Evolutionary conservation across 2,797 vertebrate genomes (phyloP).

Genomic region (Percopsis omiscomaycus): DNA sequence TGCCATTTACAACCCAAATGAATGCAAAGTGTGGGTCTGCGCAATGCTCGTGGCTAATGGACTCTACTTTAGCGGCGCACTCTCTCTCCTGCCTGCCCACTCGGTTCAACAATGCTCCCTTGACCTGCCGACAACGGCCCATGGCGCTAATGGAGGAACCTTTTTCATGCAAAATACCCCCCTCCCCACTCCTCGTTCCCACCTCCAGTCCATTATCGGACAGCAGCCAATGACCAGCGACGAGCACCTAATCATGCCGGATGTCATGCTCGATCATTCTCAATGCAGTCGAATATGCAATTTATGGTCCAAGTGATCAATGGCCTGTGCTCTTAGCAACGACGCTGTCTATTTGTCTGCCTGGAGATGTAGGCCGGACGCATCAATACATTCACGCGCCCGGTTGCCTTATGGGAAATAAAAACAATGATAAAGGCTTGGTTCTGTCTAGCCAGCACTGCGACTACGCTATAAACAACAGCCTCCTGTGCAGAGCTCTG

Average conservation of each 20-base stretch:
- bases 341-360: conserved; percentile 15
- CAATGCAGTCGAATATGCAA: conserved; percentile 32
- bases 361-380: neutral
- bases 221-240: neutral
- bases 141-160: conserved; percentile 1
- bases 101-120: neutral
- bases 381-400: neutral
- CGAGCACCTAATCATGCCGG: neutral
- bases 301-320: neutral
- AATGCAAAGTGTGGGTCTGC: conserved; percentile 24
- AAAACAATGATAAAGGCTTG: conserved; percentile 9
- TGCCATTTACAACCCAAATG: conserved; percentile 44
- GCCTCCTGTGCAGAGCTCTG: conserved; percentile 3
- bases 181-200: neutral
- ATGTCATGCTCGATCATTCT: conserved; percentile 3
- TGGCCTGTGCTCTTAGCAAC: neutral
- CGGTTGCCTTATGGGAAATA: neutral
- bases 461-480: neutral
- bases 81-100: conserved; percentile 22
- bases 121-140: conserved; percentile 2
- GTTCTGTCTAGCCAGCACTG: conserved; percentile 1
- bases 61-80: conserved; percentile 30
- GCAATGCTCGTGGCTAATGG: conserved; percentile 43
- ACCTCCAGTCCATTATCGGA: neutral
- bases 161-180: neutral